Percentiles rank a stretch among this genome's conserved stretches.
These are phyloP conservation scores for Ladona fulva DNA, from an alignment of 1,140 invertebrate genomes.

Conservation along the genomic window DNA sequence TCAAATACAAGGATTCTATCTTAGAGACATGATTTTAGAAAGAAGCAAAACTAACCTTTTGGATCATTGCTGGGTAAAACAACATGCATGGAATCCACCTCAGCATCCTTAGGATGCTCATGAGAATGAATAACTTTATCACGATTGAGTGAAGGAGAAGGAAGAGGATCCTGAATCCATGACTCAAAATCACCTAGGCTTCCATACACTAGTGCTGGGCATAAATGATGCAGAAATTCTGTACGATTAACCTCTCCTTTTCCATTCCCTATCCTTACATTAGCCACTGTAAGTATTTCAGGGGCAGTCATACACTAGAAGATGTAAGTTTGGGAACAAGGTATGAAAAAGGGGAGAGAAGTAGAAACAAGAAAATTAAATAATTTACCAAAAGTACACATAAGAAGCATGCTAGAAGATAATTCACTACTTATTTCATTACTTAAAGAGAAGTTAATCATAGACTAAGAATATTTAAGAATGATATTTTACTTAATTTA, in stretches of 20 bases:
- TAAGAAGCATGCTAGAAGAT: too few species aligned
- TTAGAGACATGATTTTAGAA: neutral
- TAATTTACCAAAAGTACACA: too few species aligned
- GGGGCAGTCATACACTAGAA: neutral
- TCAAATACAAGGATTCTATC: too few species aligned
- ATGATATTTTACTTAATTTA: too few species aligned
- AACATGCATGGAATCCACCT: neutral
- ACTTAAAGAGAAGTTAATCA: too few species aligned
- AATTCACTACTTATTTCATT: too few species aligned
- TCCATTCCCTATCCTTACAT: neutral
- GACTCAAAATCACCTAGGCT: neutral
- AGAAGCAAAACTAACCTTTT: neutral
- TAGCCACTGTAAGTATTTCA: neutral
- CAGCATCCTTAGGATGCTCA: neutral
- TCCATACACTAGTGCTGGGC: neutral
- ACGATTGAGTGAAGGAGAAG: neutral
- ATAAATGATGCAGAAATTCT: neutral
- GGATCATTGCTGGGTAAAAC: neutral
- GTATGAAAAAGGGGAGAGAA: too few species aligned
- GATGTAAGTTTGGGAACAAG: neutral
- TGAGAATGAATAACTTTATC: neutral
- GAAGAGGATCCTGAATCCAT: neutral
- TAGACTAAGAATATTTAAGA: too few species aligned
- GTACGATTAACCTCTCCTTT: neutral
- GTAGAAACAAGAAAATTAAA: too few species aligned